Evolutionary conservation across 64 coral and sea anemone genomes (phyloP).

Genomic region (Orbicella faveolata): DNA sequence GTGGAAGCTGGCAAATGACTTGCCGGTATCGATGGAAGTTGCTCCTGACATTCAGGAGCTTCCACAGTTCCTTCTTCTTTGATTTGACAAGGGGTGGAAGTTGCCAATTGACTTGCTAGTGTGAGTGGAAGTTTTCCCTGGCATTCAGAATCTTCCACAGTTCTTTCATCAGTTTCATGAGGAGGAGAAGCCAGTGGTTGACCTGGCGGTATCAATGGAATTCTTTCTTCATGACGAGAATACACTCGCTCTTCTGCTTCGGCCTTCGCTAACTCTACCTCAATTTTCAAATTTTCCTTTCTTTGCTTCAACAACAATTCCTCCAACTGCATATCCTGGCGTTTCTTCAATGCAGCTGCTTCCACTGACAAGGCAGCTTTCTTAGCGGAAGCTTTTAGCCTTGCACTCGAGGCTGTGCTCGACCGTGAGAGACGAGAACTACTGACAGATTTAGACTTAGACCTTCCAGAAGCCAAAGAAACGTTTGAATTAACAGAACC

Average conservation of each 20-base stretch:
- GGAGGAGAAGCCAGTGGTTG: neutral
- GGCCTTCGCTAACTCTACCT: constrained; percentile 15
- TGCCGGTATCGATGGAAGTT: neutral
- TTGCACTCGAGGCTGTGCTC: neutral
- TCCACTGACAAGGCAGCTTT: no score
- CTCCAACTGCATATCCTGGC: neutral
- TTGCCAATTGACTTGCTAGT: neutral
- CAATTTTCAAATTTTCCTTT: constrained; percentile 7
- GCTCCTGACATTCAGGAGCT: neutral
- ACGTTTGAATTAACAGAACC: neutral
- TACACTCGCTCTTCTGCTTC: constrained; percentile 14
- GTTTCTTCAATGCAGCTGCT: no score
- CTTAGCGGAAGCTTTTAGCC: no score
- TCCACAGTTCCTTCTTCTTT: no score
- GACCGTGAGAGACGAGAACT: constrained; percentile 17
- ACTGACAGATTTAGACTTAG: neutral
- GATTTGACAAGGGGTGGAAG: neutral
- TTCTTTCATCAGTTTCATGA: neutral
- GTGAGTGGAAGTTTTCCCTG: neutral
- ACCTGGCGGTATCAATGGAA: neutral
- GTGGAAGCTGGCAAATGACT: neutral
- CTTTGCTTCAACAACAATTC: constrained; percentile 8
- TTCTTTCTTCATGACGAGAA: neutral
- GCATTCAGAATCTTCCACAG: neutral
- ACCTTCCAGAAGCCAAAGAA: neutral